phyloP scores from a whole-genome alignment of 2,797 vertebrate genomes.

The Nyctibius grandis region DNA sequence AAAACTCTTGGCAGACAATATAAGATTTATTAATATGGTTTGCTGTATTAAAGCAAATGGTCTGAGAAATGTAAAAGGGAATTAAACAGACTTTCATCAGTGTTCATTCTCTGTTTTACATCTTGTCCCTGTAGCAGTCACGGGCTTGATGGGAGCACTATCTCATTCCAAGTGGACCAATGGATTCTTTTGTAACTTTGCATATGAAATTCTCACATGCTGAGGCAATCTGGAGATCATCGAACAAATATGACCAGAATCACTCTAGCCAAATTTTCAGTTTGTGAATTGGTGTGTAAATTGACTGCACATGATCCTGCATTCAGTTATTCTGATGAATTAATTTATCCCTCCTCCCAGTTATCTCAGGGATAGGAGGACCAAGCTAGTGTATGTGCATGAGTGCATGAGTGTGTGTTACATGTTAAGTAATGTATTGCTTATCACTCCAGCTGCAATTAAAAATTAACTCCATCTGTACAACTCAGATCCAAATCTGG shows the following conservation, averaged over 20 bases:
- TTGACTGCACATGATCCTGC: background rate
- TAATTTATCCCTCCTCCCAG: background rate
- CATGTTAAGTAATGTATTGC: accelerated
- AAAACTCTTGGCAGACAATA: background rate
- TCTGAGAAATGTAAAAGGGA: background rate
- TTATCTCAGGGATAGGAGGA: background rate
- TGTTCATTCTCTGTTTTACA: background rate
- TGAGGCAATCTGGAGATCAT: background rate
- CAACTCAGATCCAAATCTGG: background rate
- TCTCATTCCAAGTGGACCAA: background rate
- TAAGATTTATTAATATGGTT: background rate
- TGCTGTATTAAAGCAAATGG: background rate
- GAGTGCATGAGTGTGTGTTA: background rate
- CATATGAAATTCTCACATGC: background rate
- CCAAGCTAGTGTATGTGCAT: background rate
- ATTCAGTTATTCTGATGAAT: background rate
- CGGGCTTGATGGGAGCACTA: background rate
- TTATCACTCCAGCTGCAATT: background rate
- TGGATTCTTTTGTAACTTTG: background rate
- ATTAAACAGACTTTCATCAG: background rate
- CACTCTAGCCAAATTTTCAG: background rate
- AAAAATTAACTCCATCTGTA: background rate
- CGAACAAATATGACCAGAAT: background rate
- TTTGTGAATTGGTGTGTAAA: background rate
- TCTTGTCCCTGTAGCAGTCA: background rate